A percentile compares a stretch with the other conserved stretches of the same genome.
These are phyloP conservation scores for Phymatocera aterrima DNA, from an alignment of 2,888 invertebrate species.

Conservation along the genomic window DNA sequence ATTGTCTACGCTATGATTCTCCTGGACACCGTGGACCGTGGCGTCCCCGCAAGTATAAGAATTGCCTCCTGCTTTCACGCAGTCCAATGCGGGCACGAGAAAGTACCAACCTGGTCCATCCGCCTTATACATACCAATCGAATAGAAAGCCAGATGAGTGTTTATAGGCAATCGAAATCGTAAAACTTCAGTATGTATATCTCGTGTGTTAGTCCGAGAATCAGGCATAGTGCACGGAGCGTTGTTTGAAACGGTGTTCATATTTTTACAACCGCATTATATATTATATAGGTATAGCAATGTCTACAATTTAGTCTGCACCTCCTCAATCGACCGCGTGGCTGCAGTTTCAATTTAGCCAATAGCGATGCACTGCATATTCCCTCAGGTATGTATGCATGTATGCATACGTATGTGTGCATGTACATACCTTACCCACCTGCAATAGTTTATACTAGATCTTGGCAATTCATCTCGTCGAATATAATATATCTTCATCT, in stretches of 20 bases:
- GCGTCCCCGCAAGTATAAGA: background rate
- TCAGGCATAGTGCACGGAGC: too few relatives aligned
- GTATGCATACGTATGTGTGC: too few relatives aligned
- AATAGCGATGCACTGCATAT: background rate
- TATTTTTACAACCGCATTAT: too few relatives aligned
- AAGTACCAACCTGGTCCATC: constrained; percentile 71
- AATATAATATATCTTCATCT: background rate
- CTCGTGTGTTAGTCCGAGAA: too few relatives aligned
- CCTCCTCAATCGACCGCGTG: background rate
- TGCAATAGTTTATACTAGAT: background rate
- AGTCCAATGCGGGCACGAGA: constrained; percentile 72
- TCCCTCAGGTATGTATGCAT: too few relatives aligned
- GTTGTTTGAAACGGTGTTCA: constrained; percentile 13
- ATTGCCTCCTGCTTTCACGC: constrained; percentile 74
- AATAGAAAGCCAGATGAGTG: constrained; percentile 74
- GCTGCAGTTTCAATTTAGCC: background rate
- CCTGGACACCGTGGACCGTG: background rate
- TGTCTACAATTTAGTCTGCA: background rate
- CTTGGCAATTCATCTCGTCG: background rate
- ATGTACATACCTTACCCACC: too few relatives aligned
- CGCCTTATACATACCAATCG: constrained; percentile 74
- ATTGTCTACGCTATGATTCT: too few relatives aligned
- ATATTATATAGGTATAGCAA: too few relatives aligned
- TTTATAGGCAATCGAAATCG: constrained; percentile 73
- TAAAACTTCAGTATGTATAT: constrained; percentile 53